Evolutionary conservation across 1,140 invertebrate genomes (phyloP), one percentile per base, ranked within the genome.

Genomic region (Heliconius eleuchia): DNA sequence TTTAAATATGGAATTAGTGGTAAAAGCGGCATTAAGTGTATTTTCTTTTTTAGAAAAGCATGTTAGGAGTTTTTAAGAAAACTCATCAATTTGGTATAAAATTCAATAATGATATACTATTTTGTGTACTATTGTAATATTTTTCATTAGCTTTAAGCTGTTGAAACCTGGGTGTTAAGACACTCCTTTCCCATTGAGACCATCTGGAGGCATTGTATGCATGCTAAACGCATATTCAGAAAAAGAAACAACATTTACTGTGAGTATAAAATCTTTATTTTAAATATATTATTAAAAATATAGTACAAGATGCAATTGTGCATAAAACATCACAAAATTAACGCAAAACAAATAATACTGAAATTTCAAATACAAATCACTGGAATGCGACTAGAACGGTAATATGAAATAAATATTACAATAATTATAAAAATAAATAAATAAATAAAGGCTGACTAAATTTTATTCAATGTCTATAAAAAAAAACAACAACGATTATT

Each of bases 371-470:
- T 70, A 70, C 23, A 71, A 23, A 83, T 80, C 81, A 83, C 76
- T 82, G 87, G 87, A 88, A 88, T 88, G 87, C 77, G 86, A 88
- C 87, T 88, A 88, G 87, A 76, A 83, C 66, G 77, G 73, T 46
- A 78, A 55, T 74, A 73, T 39, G 52, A 72, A 73, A 27, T n/a
- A 23, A 50, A 16, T 27, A 66, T 23, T 27, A 66, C 3, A 66
- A 13, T 16, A 27, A 66, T 13, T 16, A 23, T 23, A 23, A 57
- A 6, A 27, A 60, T 1, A 13, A 2, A 60, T 42, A 27, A 0
- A 60, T 23, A 6, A 37, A 27, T 3, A 60, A 57, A 60, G 23
- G 57, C 9, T 60, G n/a, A 74, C 9, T 52, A 50, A 50, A 30
- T 52, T 30, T 19, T n/a, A n/a, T 34, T 46, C 18, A 71, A 71